These are phyloP conservation scores for Myotis yumanensis DNA, from an alignment of 2,113 vertebrate genomes.

Conservation along the genomic window DNA sequence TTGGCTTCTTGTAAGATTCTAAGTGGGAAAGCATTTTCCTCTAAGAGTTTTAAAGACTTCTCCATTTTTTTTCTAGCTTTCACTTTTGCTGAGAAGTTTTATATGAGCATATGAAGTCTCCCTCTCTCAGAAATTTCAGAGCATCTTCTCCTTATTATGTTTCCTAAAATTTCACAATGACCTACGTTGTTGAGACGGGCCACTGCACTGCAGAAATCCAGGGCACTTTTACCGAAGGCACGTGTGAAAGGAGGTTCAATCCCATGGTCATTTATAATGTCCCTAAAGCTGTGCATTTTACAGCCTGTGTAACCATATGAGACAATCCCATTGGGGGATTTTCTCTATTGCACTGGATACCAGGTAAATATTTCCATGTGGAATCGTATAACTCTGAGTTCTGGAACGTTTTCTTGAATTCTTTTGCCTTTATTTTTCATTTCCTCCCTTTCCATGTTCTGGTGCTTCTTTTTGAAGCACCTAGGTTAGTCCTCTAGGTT, in stretches of 20 bases:
- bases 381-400: not conserved
- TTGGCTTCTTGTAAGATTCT: not conserved
- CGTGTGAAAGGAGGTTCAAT: not conserved
- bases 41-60: not conserved
- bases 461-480: not conserved
- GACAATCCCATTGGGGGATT: not conserved
- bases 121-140: not conserved
- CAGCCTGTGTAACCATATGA: not conserved
- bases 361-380: not conserved
- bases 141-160: not conserved
- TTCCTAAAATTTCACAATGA: not conserved
- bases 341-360: not conserved
- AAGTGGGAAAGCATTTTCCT: not conserved
- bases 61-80: not conserved
- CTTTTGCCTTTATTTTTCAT: not conserved
- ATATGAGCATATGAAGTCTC: not conserved
- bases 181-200: not conserved
- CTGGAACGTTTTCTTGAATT: not conserved
- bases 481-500: not conserved
- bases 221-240: not conserved
- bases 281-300: not conserved
- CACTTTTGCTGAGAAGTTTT: not conserved
- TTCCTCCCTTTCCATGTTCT: not conserved
- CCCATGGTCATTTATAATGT: not conserved
- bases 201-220: not conserved